phyloP scores from a whole-genome alignment of 2,797 vertebrate genomes.

The Philypnodon macrostomus region DNA sequence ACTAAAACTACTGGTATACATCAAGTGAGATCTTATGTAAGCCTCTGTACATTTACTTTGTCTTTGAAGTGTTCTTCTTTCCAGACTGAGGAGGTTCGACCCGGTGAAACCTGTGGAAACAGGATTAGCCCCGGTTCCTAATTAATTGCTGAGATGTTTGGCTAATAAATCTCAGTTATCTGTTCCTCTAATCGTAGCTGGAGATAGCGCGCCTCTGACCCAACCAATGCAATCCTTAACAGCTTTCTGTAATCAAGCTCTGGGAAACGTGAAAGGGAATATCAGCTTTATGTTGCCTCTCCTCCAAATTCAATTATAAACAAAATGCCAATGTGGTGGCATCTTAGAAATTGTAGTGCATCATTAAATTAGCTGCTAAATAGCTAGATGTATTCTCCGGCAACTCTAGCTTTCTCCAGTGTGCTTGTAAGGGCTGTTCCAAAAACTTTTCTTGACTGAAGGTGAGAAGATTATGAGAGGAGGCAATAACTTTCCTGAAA shows the following conservation, averaged over 20 bases:
- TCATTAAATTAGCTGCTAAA: constrained; percentile 60
- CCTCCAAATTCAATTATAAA: constrained; percentile 70
- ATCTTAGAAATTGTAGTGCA: constrained; percentile 53
- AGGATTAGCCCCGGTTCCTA: constrained; percentile 71
- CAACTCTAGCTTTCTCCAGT: constrained; percentile 8
- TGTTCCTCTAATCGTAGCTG: constrained; percentile 60
- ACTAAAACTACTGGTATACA: constrained; percentile 1
- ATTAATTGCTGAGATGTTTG: constrained; percentile 74
- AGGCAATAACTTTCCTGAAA: constrained; percentile 3
- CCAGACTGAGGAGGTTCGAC: constrained; percentile 51
- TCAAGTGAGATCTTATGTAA: constrained; percentile 47
- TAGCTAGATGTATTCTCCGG: constrained; percentile 38
- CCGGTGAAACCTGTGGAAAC: constrained; percentile 67
- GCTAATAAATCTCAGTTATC: constrained; percentile 78
- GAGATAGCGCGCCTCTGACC: constrained; percentile 63
- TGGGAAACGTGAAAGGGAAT: constrained; percentile 48
- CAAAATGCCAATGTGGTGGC: constrained; percentile 27
- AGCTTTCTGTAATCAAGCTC: constrained; percentile 60
- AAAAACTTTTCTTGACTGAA: constrained; percentile 19
- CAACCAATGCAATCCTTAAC: constrained; percentile 60
- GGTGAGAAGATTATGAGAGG: constrained; percentile 1
- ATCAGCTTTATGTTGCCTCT: constrained; percentile 59
- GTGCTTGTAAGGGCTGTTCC: constrained; percentile 9
- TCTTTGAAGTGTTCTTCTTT: constrained; percentile 60
- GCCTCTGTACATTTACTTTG: constrained; percentile 28